Evolutionary conservation across 2,113 vertebrate genomes (phyloP).

Genomic region (Morone chrysops): DNA sequence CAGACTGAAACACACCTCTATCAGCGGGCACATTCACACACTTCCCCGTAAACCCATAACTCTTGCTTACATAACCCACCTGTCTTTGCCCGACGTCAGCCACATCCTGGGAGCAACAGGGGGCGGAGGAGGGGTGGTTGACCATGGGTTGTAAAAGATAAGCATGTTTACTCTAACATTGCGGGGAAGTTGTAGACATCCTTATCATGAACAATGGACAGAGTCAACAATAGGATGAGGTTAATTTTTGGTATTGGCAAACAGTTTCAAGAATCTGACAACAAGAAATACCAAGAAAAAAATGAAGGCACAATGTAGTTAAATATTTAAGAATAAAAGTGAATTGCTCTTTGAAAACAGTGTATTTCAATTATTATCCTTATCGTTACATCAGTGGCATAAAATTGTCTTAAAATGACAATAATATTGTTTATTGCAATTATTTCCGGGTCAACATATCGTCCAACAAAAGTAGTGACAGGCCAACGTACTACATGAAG

Average conservation of each 20-base stretch:
- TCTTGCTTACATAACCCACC: slow-evolving; percentile 68
- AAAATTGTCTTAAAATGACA: too few relatives aligned
- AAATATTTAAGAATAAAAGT: neutral
- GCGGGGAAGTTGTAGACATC: slow-evolving; percentile 51
- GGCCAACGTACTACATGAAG: neutral
- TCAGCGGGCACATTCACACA: slow-evolving; percentile 30
- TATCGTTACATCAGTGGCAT: too few relatives aligned
- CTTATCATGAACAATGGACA: slow-evolving; percentile 42
- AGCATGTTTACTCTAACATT: slow-evolving; percentile 49
- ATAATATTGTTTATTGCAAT: too few relatives aligned
- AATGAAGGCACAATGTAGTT: neutral
- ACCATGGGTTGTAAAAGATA: slow-evolving; percentile 59
- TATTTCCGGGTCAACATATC: too few relatives aligned
- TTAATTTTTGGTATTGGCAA: neutral
- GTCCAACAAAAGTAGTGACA: too few relatives aligned
- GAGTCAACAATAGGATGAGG: slow-evolving; percentile 40
- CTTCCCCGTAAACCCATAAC: slow-evolving; percentile 34
- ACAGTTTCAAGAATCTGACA: slow-evolving; percentile 10
- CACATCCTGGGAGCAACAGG: slow-evolving; percentile 43
- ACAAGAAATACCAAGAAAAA: neutral
- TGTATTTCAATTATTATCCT: too few relatives aligned
- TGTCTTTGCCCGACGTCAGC: slow-evolving; percentile 38
- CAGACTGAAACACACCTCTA: slow-evolving; percentile 11
- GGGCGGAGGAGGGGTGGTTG: slow-evolving; percentile 35
- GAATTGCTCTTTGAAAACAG: too few relatives aligned